Percentiles rank a stretch among this genome's conserved stretches.
Conservation (phyloP, 1,140 invertebrate genomes). For the Triops cancriformis region DNA sequence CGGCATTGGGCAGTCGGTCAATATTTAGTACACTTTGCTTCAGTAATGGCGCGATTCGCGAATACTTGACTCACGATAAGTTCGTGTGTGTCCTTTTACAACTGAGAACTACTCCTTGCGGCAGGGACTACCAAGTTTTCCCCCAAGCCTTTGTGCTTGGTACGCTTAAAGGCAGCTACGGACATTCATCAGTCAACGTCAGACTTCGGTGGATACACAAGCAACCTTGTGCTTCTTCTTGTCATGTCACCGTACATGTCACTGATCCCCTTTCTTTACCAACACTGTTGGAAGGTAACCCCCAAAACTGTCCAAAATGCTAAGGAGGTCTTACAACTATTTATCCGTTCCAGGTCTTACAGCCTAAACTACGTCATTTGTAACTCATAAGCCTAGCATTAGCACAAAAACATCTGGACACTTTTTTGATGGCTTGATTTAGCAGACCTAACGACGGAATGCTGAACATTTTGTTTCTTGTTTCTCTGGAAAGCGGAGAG, state of each 20-base stretch:
- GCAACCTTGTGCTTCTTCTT: neutral
- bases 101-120: neutral
- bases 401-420: neutral
- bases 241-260: conserved; percentile 1
- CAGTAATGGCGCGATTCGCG: neutral
- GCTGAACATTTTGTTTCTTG: neutral
- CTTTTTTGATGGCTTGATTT: neutral
- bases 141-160: neutral
- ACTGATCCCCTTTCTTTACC: neutral
- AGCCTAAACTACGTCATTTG: neutral
- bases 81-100: too few relatives aligned
- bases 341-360: neutral
- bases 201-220: neutral
- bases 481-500: neutral
- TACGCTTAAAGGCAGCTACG: neutral
- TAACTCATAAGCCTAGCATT: conserved; percentile 1
- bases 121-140: neutral
- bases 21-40: too few relatives aligned
- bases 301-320: neutral
- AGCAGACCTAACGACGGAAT: neutral
- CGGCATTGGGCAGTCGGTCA: too few relatives aligned
- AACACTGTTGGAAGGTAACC: neutral
- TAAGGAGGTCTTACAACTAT: neutral
- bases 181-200: neutral
- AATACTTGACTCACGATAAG: neutral